These are phyloP conservation scores for Geodia barretti DNA, from an alignment of 37 sponge, comb jelly and placozoan genomes.

Conservation along the genomic window DNA sequence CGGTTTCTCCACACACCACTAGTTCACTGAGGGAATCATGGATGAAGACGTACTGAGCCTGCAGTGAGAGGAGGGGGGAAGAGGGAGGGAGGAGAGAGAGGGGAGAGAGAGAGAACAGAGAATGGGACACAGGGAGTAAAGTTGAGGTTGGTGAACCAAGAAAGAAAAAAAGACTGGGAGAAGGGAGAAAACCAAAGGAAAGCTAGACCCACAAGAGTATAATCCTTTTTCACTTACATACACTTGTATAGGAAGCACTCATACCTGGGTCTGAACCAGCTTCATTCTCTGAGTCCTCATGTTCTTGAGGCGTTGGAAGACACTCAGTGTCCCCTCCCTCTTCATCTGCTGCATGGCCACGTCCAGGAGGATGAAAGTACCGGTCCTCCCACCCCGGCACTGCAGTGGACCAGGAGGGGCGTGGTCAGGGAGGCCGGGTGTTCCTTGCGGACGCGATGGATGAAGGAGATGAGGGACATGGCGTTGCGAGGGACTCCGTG, in stretches of 20 bases:
- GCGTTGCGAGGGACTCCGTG: conserved; percentile 79
- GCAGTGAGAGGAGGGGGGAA: neutral
- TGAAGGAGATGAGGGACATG: conserved; percentile 67
- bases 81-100: too few species aligned
- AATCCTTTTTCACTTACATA: too few species aligned
- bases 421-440: conserved; percentile 8
- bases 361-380: conserved; percentile 71
- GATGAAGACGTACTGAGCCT: conserved; percentile 67
- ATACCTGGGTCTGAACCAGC: conserved; percentile 76
- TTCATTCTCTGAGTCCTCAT: conserved; percentile 38
- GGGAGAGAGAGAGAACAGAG: neutral
- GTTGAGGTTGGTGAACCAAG: too few species aligned
- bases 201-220: too few species aligned
- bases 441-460: conserved; percentile 45
- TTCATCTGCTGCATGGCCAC: conserved; percentile 64
- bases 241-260: neutral
- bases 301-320: conserved; percentile 39
- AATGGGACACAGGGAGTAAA: neutral
- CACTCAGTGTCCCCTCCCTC: conserved; percentile 23
- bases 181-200: too few species aligned
- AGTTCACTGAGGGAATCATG: conserved; percentile 66
- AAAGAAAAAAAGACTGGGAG: too few species aligned
- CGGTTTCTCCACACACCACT: conserved; percentile 63
- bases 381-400: conserved; percentile 83
- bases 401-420: conserved; percentile 84